Evolutionary conservation across 2,113 vertebrate genomes (phyloP).

Genomic region (Struthidea cinerea): DNA sequence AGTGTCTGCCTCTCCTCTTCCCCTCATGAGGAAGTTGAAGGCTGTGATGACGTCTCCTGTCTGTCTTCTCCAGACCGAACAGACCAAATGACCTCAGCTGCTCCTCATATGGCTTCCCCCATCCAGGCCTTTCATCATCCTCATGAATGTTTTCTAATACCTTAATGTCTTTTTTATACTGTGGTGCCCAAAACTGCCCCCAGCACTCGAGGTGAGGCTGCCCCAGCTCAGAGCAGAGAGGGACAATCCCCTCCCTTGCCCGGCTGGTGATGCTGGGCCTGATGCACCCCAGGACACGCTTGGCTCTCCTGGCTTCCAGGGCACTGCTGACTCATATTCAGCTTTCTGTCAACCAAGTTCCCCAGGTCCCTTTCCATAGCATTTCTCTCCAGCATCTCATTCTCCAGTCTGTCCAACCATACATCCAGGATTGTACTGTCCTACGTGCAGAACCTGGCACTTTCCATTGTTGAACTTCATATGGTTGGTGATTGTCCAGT

Average conservation of each 20-base stretch:
- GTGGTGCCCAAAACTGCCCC: no score
- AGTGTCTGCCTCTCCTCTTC: background rate
- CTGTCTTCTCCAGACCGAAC: background rate
- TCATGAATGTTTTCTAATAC: background rate
- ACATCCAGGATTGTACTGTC: background rate
- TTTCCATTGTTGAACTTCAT: background rate
- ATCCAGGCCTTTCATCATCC: background rate
- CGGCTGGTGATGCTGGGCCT: accelerated
- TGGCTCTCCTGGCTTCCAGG: background rate
- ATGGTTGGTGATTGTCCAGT: background rate
- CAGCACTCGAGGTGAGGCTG: accelerated
- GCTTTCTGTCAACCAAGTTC: background rate
- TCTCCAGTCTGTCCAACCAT: background rate
- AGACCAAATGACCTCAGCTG: background rate
- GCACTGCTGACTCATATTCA: background rate
- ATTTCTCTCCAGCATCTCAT: background rate
- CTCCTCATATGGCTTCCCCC: background rate
- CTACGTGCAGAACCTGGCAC: background rate
- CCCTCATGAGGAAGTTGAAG: accelerated
- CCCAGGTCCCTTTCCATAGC: background rate
- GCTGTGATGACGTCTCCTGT: no score
- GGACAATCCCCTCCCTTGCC: background rate
- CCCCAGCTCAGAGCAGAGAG: accelerated
- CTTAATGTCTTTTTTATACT: background rate
- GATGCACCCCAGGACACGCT: accelerated